Evolutionary conservation across 2,888 invertebrate species (phyloP), one percentile per base, ranked within the genome.

Genomic region (Lapara coniferarum): DNA sequence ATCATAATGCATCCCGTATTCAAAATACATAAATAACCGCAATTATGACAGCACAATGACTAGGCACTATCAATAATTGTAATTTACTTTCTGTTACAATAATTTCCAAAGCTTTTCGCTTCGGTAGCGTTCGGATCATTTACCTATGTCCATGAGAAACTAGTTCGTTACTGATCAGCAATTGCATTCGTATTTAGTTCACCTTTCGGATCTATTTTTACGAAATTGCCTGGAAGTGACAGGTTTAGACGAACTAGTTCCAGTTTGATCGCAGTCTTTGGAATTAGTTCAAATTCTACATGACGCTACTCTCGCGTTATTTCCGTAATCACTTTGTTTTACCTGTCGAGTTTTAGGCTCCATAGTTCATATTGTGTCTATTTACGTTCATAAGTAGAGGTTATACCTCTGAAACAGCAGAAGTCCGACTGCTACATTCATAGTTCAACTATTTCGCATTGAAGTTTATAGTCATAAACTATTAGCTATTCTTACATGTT

Each of bases 191-290:
- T 19, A 55, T 55, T 55, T 19, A 55, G 19, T 10, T 55, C 55
- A 55, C 55, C 55, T 55, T 55, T 55, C 55, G 12, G 55, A 55
- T 8, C 19, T 55, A 55, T 55, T 55, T 55, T 55, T 19, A 19
- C 19, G 10, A 55, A 55, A 10, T 55, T 19, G 19, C 16, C 53
- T 53, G 53, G 53, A 55, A 10, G 55, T 19, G 19, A 55, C 55
- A 19, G 19, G 55, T 19, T 19, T 55, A 19, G 8, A 55, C 4
- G n/a, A 16, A 53, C 19, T 55, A 10, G 10, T 53, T 19, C 55
- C 25, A 55, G 10, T 10, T 53, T 53, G 16, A 19, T 10, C 10
- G 55, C 55, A 19, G 10, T 55, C 19, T 55, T 19, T 55, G n/a
- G 55, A 55, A 55, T 55, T 51, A 51, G 51, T 13, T 51, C 51